phyloP scores from a whole-genome alignment of 2,113 vertebrate genomes.

The Psittacus erithacus region DNA sequence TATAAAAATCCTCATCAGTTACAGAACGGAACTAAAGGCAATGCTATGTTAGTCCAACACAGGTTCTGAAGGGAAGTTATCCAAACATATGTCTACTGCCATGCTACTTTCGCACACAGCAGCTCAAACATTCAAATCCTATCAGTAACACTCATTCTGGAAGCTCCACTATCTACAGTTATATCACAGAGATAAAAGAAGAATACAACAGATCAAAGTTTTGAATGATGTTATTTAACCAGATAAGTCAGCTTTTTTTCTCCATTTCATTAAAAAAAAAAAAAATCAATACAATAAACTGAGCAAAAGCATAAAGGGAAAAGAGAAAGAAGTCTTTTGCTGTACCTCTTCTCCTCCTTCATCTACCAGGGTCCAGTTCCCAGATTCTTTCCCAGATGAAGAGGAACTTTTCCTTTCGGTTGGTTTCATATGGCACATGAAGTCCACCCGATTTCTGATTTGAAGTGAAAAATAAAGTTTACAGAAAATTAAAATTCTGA shows the following conservation, averaged over 20 bases:
- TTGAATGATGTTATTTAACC: neutral
- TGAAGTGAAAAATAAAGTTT: neutral
- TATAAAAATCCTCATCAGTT: neutral
- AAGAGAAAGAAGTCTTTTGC: neutral
- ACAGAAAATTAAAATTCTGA: neutral
- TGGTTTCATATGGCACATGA: slow-evolving; percentile 92
- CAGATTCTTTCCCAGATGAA: slow-evolving; percentile 83
- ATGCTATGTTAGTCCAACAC: fast-evolving
- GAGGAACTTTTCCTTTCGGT: slow-evolving; percentile 80
- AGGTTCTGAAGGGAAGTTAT: neutral
- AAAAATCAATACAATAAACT: neutral
- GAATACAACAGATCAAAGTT: neutral
- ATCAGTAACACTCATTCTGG: neutral
- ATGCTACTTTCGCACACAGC: neutral
- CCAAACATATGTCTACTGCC: neutral
- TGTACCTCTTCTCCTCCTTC: slow-evolving; percentile 96
- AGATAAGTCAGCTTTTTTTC: neutral
- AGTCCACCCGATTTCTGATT: slow-evolving; percentile 88
- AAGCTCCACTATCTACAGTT: neutral
- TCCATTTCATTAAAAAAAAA: neutral
- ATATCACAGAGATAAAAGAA: neutral
- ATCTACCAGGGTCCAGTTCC: slow-evolving; percentile 95
- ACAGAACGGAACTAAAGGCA: neutral
- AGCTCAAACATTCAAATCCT: neutral
- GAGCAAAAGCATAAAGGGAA: neutral